Evolutionary conservation across 1,140 invertebrate species (phyloP), one percentile per base, ranked within the genome.

Genomic region (Diachasma alloeum): DNA sequence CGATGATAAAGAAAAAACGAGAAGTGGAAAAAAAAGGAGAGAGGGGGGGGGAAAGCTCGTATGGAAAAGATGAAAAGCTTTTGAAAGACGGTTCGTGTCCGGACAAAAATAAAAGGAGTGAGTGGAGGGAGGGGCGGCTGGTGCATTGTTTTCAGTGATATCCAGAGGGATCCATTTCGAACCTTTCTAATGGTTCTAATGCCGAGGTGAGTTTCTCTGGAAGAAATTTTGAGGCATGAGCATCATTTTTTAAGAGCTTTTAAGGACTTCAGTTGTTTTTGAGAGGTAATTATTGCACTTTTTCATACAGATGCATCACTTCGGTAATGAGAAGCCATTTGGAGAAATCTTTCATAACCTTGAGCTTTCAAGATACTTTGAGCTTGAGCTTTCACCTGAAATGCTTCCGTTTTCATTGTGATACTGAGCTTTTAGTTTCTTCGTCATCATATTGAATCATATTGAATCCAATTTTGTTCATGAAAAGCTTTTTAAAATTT

Each of bases 61-160:
- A 83, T 84, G 85, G 80, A 81, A 84, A 87, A 87, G 86, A 88
- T 88, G 84, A 88, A 86, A 88, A 90, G 86, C 87, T 87, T 85
- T 87, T 83, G 81, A 84, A 78, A 84, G 82, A 82, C 77, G 79
- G 80, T 39, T 81, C 81, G 68, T 69, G 83, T 82, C 80, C 78
- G 81, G 80, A 83, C 82, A 81, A 83, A 79, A 75, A 71, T 53
- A 75, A 59, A 75, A 66, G 46, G 44, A 26, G 17, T 44, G 81
- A 15, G 48, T 56, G 79, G 81, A 79, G 81, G 79, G 82, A 31
- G 31, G 6, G 31, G 31, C 2, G 31, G 31, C 31, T 78, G 79
- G 77, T 80, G 80, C 82, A 75, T 37, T 36, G 26, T 36, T 42
- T 37, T 17, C 24, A 10, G 37, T 48, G 36, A 63, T 63, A 63